Evolutionary conservation across 2,113 vertebrate species (phyloP).

Genomic region (Electrona antarctica): DNA sequence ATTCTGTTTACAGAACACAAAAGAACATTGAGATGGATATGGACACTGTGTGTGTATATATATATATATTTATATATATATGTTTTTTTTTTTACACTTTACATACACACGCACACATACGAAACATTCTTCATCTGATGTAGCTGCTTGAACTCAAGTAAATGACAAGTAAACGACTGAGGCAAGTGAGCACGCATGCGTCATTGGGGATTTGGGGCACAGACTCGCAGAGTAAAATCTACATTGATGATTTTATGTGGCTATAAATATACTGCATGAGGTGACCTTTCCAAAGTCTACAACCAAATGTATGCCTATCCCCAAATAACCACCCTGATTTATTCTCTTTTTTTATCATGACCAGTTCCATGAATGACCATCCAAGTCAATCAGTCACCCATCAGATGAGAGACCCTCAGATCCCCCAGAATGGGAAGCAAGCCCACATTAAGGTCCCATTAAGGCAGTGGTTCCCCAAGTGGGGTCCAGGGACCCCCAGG

Average conservation of each 20-base stretch:
- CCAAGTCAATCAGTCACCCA: conserved; percentile 45
- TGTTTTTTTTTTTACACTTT: conserved; percentile 20
- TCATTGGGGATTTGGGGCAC: background rate
- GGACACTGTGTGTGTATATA: conserved; percentile 39
- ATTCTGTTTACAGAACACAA: conserved; percentile 43
- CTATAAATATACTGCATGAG: background rate
- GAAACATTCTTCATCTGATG: conserved; percentile 38
- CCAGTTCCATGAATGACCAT: conserved; percentile 33
- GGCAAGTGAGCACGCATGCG: conserved; percentile 69
- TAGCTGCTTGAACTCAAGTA: conserved; percentile 25
- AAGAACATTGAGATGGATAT: conserved; percentile 45
- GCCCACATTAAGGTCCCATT: conserved; percentile 59
- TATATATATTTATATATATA: background rate
- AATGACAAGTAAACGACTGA: conserved; percentile 45
- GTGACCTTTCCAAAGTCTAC: conserved; percentile 37
- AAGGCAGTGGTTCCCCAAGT: conserved; percentile 16
- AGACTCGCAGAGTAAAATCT: too few species aligned
- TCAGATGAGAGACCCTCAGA: conserved; percentile 48
- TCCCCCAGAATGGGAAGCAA: conserved; percentile 44
- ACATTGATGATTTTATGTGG: background rate
- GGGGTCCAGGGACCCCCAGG: too few species aligned
- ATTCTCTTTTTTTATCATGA: conserved; percentile 14
- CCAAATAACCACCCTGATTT: conserved; percentile 1
- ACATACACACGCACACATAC: background rate
- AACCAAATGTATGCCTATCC: conserved; percentile 16